Conservation (phyloP, 2,888 invertebrate species). For the Cetonia aurata region DNA sequence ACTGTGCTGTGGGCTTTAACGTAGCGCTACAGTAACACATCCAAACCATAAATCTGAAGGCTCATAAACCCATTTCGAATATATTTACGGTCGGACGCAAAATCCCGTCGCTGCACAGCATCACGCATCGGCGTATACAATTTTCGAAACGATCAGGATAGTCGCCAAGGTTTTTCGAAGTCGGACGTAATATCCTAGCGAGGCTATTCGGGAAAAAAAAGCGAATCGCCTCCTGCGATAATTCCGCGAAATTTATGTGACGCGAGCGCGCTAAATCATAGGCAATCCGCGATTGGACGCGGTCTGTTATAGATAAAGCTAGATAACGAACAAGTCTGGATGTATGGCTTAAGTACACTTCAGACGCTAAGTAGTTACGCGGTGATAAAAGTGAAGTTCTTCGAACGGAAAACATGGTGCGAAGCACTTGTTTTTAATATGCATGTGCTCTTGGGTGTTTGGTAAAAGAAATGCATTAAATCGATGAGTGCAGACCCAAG, state of each 20-base stretch:
- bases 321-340: constrained; percentile 16
- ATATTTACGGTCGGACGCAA: constrained; percentile 24
- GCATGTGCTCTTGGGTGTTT: constrained; percentile 8
- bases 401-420: constrained; percentile 11
- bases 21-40: constrained; percentile 10
- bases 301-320: constrained; percentile 29
- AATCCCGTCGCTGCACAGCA: neutral
- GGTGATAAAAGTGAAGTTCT: constrained; percentile 25
- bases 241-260: constrained; percentile 33
- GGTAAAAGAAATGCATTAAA: constrained; percentile 29
- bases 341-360: constrained; percentile 33
- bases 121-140: constrained; percentile 1
- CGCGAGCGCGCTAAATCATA: constrained; percentile 32
- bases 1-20: constrained; percentile 3
- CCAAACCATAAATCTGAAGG: constrained; percentile 36
- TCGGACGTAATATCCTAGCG: neutral
- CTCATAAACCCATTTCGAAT: constrained; percentile 38
- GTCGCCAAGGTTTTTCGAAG: neutral
- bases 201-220: constrained; percentile 2
- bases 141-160: constrained; percentile 29
- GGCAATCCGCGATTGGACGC: constrained; percentile 2
- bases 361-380: constrained; percentile 30
- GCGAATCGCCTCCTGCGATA: constrained; percentile 16
- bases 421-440: constrained; percentile 15
- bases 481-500: constrained; percentile 14